Conservation (phyloP, 30 jellyfish, hydroid and myxozoan genomes). For the Catostylus mosaicus region DNA sequence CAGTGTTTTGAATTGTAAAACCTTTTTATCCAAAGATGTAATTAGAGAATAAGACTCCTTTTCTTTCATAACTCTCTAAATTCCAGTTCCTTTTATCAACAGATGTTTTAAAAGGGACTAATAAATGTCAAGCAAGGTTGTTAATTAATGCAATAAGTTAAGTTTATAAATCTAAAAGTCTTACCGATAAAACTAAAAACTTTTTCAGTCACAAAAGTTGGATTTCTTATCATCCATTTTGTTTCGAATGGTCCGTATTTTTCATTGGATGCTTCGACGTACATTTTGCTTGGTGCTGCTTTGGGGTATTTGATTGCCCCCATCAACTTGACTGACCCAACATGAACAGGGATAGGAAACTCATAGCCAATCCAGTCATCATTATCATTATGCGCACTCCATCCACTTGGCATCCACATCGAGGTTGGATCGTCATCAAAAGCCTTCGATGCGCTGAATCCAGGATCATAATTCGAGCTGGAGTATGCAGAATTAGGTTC, state of each 20-base stretch:
- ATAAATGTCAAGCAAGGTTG: no score
- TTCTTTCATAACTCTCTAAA: no score
- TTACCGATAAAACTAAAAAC: constrained; percentile 77
- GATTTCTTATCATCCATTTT: constrained; percentile 93
- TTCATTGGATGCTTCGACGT: constrained; percentile 87
- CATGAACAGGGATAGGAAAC: constrained; percentile 88
- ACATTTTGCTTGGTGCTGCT: constrained; percentile 85
- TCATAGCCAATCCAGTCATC: constrained; percentile 96
- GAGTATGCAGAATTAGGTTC: constrained; percentile 80
- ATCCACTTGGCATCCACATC: constrained; percentile 96
- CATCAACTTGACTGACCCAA: constrained; percentile 70
- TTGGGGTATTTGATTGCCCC: constrained; percentile 78
- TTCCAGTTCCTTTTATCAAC: no score
- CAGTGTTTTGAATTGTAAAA: no score
- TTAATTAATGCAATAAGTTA: no score
- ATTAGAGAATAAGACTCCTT: no score
- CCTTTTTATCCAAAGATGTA: no score
- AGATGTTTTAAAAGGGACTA: no score
- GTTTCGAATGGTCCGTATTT: constrained; percentile 86
- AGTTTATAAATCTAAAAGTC: not conserved
- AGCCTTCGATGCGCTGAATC: constrained; percentile 86
- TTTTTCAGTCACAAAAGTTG: constrained; percentile 70
- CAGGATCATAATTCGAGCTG: constrained; percentile 83
- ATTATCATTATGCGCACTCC: constrained; percentile 87
- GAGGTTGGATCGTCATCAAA: constrained; percentile 78